These are phyloP conservation scores for Cygnus olor DNA, from an alignment of 2,797 vertebrate species.

Conservation along the genomic window DNA sequence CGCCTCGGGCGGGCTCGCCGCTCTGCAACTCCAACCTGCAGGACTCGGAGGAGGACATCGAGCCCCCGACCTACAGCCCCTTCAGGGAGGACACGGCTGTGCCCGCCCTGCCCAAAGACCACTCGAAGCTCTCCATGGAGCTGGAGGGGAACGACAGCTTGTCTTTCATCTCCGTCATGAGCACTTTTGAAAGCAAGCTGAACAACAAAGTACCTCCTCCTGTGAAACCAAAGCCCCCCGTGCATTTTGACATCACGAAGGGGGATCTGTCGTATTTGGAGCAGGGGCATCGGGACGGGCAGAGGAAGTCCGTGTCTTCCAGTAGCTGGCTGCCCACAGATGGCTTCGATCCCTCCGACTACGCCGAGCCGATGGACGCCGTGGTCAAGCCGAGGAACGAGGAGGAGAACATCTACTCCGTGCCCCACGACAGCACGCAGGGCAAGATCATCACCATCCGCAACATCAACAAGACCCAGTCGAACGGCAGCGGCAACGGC, in stretches of 20 bases:
- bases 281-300: constrained; percentile 79
- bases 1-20: constrained; percentile 90
- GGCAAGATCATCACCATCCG: constrained; percentile 98
- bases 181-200: constrained; percentile 89
- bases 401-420: constrained; percentile 96
- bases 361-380: constrained; percentile 95
- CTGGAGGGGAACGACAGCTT: constrained; percentile 88
- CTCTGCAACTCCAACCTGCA: constrained; percentile 88
- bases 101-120: constrained; percentile 80
- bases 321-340: constrained; percentile 87
- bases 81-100: constrained; percentile 85
- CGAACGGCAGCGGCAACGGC: constrained; percentile 92
- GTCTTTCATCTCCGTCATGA: constrained; percentile 86
- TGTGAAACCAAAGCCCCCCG: constrained; percentile 91
- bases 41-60: constrained; percentile 93
- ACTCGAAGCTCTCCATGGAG: constrained; percentile 86
- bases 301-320: constrained; percentile 87
- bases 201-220: constrained; percentile 95
- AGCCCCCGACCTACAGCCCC: constrained; percentile 85
- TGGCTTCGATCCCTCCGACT: constrained; percentile 96
- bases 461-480: constrained; percentile 92
- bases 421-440: constrained; percentile 97
- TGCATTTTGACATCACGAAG: constrained; percentile 90
- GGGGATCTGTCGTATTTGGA: constrained; percentile 87
- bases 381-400: constrained; percentile 89